Evolutionary conservation across 2,113 vertebrate species (phyloP).

Genomic region (Pteronura brasiliensis): DNA sequence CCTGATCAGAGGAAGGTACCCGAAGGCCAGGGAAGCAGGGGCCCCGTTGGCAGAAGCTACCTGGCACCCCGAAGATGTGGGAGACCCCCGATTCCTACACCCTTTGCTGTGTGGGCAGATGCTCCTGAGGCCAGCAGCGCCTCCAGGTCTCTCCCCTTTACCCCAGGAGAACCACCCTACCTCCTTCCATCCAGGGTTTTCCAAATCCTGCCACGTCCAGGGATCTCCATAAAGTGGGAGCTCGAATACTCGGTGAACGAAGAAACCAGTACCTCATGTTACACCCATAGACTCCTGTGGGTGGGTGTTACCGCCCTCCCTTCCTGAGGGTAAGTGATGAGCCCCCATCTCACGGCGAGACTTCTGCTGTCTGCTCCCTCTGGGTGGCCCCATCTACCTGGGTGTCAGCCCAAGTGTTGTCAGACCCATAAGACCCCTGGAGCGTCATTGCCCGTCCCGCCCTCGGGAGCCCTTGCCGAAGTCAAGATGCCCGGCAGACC

Average conservation of each 20-base stretch:
- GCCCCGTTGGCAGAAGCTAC: background rate
- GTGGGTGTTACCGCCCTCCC: too few species aligned
- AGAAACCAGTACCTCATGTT: background rate
- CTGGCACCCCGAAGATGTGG: background rate
- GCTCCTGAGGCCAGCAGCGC: background rate
- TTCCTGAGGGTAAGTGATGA: background rate
- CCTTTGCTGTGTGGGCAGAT: background rate
- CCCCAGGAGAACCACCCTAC: too few species aligned
- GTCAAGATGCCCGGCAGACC: background rate
- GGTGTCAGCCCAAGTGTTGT: background rate
- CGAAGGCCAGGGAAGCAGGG: background rate
- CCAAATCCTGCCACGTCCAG: background rate
- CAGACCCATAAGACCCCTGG: too few species aligned
- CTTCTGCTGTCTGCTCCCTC: background rate
- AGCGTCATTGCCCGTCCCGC: background rate
- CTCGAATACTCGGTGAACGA: rapidly evolving
- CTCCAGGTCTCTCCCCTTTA: background rate
- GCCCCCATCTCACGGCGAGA: background rate
- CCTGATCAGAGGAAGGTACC: background rate
- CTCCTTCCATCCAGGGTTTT: background rate
- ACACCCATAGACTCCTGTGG: too few species aligned
- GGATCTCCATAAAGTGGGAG: background rate
- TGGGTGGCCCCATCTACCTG: background rate
- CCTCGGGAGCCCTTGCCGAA: too few species aligned
- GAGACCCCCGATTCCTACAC: background rate